These are phyloP conservation scores for Leptopilina clavipes DNA, from an alignment of 1,140 invertebrate genomes.

Conservation along the genomic window DNA sequence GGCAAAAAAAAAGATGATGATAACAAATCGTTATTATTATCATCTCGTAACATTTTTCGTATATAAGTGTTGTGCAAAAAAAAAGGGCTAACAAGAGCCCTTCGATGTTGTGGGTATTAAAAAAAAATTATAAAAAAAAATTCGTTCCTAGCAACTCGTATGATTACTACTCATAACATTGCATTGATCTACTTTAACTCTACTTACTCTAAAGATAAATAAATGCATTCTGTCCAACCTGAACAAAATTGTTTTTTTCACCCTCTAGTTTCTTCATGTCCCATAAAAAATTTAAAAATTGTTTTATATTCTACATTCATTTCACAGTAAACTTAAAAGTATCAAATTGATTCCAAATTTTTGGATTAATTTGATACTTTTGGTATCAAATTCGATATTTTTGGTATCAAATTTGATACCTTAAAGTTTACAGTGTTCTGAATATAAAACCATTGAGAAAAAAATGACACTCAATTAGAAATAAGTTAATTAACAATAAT, in stretches of 20 bases:
- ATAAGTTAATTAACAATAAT: no score
- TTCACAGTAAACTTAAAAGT: no score
- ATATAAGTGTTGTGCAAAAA: constrained; percentile 73
- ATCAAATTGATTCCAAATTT: no score
- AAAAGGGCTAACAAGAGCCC: constrained; percentile 65
- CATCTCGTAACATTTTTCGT: constrained; percentile 70
- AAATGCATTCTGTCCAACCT: constrained; percentile 75
- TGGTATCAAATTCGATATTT: no score
- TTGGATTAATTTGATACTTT: no score
- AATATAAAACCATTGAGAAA: no score
- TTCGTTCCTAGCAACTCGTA: constrained; percentile 74
- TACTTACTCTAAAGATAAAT: constrained; percentile 74
- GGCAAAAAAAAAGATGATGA: constrained; percentile 38
- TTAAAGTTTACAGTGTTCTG: no score
- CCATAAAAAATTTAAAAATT: no score
- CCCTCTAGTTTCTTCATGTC: constrained; percentile 23
- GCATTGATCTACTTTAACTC: constrained; percentile 74
- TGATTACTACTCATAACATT: constrained; percentile 74
- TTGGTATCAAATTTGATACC: no score
- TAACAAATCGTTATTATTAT: constrained; percentile 52
- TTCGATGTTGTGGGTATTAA: constrained; percentile 75
- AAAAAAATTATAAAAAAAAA: no score
- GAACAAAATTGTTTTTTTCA: constrained; percentile 36
- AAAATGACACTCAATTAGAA: no score
- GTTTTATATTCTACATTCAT: no score